Evolutionary conservation across 2,888 invertebrate genomes (phyloP), one percentile per base, ranked within the genome.

Genomic region (Eudasyphora cyanicolor): DNA sequence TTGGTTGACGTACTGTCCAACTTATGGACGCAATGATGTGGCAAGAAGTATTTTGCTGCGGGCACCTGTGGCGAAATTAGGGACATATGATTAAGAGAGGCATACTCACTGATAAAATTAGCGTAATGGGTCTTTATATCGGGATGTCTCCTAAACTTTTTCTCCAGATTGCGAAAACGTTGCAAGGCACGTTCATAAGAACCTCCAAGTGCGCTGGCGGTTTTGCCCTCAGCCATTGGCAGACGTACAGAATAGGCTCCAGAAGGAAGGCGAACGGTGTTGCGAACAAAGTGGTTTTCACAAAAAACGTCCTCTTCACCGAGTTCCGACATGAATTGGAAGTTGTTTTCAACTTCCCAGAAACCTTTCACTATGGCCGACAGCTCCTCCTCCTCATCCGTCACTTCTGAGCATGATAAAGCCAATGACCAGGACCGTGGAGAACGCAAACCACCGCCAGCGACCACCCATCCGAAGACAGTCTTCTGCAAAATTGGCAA

Each of bases 401-500:
- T 4, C 4, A 19, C 6, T 8, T 38, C 17, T 42, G 14, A 62
- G 12, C 10, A 17, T 21, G 19, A 10, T 19, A 24, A 21, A 12
- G 60, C 64, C 17, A 77, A 21, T 1, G 76, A 51, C 51, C 60
- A 60, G 0, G 51, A 49, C 27, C 32, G 57, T 19, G n/a, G 12
- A 17, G 38, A 29, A 8, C 69, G 60, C 1, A 54, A 2, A 19
- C 64, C 67, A 57, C 82, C 78, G 32, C 81, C 86, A 64, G 83
- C 79, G 8, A 85, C 78, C 8, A 86, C 67, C 86, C 86, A 87
- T 10, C 85, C 85, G 21, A 86, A 64, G 19, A 76, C 57, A 6
- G 82, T 85, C 79, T 85, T 86, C 82, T 86, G 84, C 8, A 86
- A 49, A 6, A 81, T 38, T 54, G 85, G 85, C 27, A 82, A 71